These are phyloP conservation scores for Ctena decussata DNA, from an alignment of 2,888 invertebrate species.

Conservation along the genomic window DNA sequence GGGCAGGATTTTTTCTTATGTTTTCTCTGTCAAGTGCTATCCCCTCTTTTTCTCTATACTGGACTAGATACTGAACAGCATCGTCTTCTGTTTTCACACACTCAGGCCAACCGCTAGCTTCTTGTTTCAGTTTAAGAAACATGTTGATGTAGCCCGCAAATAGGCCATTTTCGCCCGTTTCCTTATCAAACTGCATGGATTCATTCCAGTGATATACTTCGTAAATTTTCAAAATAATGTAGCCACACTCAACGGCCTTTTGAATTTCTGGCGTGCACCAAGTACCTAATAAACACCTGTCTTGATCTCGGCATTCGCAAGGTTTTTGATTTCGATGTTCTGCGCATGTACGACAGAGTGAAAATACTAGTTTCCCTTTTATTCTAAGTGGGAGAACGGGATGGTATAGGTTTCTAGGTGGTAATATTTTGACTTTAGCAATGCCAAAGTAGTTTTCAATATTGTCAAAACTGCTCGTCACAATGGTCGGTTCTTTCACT, in stretches of 20 bases:
- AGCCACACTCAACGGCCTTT: slow-evolving; percentile 28
- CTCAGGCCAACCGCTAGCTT: not conserved
- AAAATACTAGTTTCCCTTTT: slow-evolving; percentile 37
- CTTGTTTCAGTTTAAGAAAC: slow-evolving; percentile 31
- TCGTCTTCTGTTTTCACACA: slow-evolving; percentile 16
- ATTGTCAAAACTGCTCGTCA: slow-evolving; percentile 10
- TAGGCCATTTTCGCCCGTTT: slow-evolving; percentile 15
- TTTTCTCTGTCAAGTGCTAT: slow-evolving; percentile 18
- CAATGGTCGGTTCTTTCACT: slow-evolving; percentile 17
- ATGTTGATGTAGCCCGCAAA: slow-evolving; percentile 26
- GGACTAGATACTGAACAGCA: not conserved
- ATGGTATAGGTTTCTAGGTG: slow-evolving; percentile 1
- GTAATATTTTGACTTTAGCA: slow-evolving; percentile 18
- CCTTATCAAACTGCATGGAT: slow-evolving; percentile 14
- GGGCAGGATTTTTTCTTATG: slow-evolving; percentile 16
- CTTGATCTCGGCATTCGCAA: slow-evolving; percentile 9
- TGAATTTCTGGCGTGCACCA: slow-evolving; percentile 40
- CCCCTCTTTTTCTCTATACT: slow-evolving; percentile 17
- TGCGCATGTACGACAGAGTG: slow-evolving; percentile 25
- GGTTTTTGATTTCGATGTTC: not conserved
- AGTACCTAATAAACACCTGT: slow-evolving; percentile 14
- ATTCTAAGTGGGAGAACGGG: slow-evolving; percentile 19
- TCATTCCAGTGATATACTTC: slow-evolving; percentile 41
- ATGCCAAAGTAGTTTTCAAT: slow-evolving; percentile 23
- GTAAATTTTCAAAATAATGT: slow-evolving; percentile 28